Base-by-base conservation (phyloP, 2,888 invertebrate species). In the Drosophila birchii region DNA sequence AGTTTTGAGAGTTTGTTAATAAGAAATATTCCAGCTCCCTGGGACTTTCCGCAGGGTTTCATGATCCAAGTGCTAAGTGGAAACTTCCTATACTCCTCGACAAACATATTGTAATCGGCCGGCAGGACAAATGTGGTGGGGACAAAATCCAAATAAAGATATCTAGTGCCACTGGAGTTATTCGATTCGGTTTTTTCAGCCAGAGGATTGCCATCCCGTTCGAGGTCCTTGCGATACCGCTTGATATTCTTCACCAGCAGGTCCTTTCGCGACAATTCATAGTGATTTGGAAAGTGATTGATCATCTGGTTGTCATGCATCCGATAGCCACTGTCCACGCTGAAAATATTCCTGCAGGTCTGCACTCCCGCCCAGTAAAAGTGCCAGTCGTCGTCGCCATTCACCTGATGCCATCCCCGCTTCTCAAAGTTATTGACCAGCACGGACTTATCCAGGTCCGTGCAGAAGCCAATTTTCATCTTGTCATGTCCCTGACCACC, bases 51-150 rank as follows among this genome's bases (percentile, higher is more conserved):
- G 90, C 98, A 98, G 0, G 98, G 98, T 91, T 98, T 98, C 97
- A 98, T 97, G 75, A 98, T 98, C 98, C 98, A 98, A 0, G 98
- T 98, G 85, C 97, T 97, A 89, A 97, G 96, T 0, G 98, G 98
- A 79, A 96, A 97, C 93, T 98, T 98, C 66, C 98, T 94, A 92
- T 98, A 98, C 91, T 98, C 98, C 91, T 98, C 98, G 0, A 98
- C 98, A 92, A 98, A 98, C 95, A 98, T 96, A 91, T 98, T 98
- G 92, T 98, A 98, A 93, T 98, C 98, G 55, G 97, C 97, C 1
- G 98, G 98, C 51, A 98, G 93, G 45, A 98, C 97, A 92, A 97
- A 98, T 0, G 98, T 98, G 3, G 97, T 95, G 0, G 98, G 98
- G 75, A 98, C 96, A 88, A 98, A 98, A 92, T 98, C 98, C 91